Evolutionary conservation across 2,797 vertebrate genomes (phyloP).

Genomic region (Phrynocephalus forsythii): DNA sequence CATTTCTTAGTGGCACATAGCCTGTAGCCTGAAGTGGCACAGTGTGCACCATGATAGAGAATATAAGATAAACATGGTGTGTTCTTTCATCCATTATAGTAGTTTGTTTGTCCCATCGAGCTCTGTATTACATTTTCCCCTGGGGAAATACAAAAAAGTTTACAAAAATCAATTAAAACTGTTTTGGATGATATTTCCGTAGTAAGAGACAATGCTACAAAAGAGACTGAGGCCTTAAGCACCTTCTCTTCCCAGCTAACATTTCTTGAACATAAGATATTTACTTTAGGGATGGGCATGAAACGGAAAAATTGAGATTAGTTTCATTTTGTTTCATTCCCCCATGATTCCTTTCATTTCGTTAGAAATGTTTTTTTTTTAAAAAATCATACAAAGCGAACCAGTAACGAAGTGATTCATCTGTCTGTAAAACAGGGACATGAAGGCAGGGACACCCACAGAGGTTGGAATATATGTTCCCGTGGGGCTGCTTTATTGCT

Average conservation of each 20-base stretch:
- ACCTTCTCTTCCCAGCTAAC: background rate
- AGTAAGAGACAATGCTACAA: background rate
- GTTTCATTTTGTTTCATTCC: too few species aligned
- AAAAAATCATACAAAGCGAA: too few species aligned
- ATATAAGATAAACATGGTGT: background rate
- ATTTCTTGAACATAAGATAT: background rate
- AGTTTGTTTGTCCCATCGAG: background rate
- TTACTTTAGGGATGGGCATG: too few species aligned
- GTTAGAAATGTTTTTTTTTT: too few species aligned
- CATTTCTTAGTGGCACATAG: background rate
- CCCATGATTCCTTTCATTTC: too few species aligned
- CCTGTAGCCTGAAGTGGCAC: slow-evolving; percentile 12
- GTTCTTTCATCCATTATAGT: background rate
- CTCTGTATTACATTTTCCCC: background rate
- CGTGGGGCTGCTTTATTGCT: too few species aligned
- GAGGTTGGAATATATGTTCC: too few species aligned
- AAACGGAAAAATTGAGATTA: too few species aligned
- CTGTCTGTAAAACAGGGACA: too few species aligned
- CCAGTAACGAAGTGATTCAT: too few species aligned
- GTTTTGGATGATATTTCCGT: background rate
- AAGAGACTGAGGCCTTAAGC: background rate
- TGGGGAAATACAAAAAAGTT: background rate
- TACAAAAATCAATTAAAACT: background rate
- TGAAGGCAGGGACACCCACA: too few species aligned
- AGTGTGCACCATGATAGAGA: background rate